phyloP scores from a whole-genome alignment of 1,140 invertebrate species.

The Palaemon carinicauda region DNA sequence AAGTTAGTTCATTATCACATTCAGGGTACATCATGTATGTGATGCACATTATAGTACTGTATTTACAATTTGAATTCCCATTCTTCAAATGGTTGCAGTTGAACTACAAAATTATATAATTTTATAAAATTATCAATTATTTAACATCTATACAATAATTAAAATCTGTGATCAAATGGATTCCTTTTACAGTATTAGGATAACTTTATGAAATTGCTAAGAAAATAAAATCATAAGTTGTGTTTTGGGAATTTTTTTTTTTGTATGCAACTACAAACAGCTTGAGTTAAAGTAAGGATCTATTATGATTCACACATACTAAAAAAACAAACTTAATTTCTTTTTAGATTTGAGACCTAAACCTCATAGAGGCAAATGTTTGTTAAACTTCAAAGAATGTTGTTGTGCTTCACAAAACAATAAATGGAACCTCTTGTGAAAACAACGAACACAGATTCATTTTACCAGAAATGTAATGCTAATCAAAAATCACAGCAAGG shows the following conservation, averaged over 20 bases:
- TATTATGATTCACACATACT: too few relatives aligned
- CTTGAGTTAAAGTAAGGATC: too few relatives aligned
- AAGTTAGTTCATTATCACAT: background rate
- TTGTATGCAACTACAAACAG: too few relatives aligned
- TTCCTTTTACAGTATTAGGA: background rate
- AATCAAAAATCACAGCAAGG: constrained; percentile 41
- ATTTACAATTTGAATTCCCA: background rate
- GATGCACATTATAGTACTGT: background rate
- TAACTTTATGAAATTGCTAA: background rate
- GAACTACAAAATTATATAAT: background rate
- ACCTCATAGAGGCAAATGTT: too few relatives aligned
- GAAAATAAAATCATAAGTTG: background rate
- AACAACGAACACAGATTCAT: background rate
- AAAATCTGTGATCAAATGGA: constrained; percentile 6
- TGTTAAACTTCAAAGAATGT: too few relatives aligned
- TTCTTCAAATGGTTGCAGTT: background rate
- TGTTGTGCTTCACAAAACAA: background rate
- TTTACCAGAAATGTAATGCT: background rate
- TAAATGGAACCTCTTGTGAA: background rate
- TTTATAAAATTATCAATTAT: constrained; percentile 10
- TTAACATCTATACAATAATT: constrained; percentile 10
- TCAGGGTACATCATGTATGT: background rate
- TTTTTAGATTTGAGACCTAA: too few relatives aligned
- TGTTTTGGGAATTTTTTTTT: too few relatives aligned
- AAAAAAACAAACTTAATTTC: too few relatives aligned